Conservation (phyloP, 2,888 invertebrate species). For the Graphium colonna region DNA sequence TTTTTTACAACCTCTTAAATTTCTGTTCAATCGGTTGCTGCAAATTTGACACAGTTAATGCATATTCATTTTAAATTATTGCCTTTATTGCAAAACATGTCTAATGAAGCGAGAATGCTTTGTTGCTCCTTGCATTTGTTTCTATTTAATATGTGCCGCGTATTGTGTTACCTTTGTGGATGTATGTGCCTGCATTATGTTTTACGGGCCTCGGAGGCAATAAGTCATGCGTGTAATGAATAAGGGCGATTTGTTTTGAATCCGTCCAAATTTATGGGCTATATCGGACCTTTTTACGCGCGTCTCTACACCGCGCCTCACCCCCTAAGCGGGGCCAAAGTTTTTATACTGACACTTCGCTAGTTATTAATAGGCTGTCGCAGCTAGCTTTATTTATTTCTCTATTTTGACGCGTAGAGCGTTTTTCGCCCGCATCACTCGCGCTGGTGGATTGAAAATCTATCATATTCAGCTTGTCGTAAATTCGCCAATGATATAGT, state of each 20-base stretch:
- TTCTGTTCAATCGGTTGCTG: neutral
- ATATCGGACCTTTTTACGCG: conserved; percentile 73
- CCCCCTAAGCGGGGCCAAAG: conserved; percentile 59
- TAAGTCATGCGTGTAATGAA: conserved; percentile 80
- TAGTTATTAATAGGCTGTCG: conserved; percentile 81
- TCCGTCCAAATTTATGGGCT: conserved; percentile 76
- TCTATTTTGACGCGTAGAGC: conserved; percentile 74
- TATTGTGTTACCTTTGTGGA: conserved; percentile 55
- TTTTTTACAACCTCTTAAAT: no score
- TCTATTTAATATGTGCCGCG: conserved; percentile 45
- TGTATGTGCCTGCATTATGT: conserved; percentile 67
- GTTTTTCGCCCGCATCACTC: conserved; percentile 72
- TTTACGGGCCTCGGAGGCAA: conserved; percentile 59
- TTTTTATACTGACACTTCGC: conserved; percentile 77
- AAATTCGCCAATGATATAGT: conserved; percentile 77
- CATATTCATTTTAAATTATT: conserved; percentile 10
- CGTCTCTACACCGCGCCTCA: conserved; percentile 49
- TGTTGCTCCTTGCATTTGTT: conserved; percentile 54
- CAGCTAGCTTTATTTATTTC: conserved; percentile 76
- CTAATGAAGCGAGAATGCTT: conserved; percentile 66
- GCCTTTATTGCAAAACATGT: conserved; percentile 44
- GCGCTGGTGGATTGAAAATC: conserved; percentile 75
- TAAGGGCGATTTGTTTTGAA: conserved; percentile 81
- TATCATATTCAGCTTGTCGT: conserved; percentile 79
- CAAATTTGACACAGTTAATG: neutral